A percentile compares a stretch with the other conserved stretches of the same genome.
Evolutionary conservation across 1,140 invertebrate genomes (phyloP).

Genomic region (Cydia pomonella): DNA sequence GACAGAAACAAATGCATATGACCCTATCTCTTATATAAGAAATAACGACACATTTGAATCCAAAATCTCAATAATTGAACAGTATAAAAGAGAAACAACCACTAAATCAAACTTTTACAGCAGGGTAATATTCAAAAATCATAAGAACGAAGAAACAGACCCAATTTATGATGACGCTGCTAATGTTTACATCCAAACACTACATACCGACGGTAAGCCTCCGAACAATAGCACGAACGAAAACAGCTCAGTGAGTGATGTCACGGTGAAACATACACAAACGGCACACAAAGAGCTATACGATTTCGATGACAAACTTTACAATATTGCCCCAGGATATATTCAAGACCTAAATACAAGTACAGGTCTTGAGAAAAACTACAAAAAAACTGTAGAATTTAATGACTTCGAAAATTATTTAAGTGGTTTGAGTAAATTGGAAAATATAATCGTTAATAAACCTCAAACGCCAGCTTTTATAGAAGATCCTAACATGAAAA

Average conservation of each 20-base stretch:
- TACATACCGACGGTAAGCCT: neutral
- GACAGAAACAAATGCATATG: neutral
- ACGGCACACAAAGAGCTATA: neutral
- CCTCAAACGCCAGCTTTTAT: neutral
- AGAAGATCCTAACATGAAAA: neutral
- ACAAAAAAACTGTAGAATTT: neutral
- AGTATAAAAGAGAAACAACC: neutral
- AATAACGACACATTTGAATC: neutral
- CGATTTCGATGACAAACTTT: neutral
- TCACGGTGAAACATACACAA: neutral
- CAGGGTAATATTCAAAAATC: neutral
- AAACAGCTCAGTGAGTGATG: neutral
- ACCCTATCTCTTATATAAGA: neutral
- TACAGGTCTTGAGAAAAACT: neutral
- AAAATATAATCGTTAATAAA: neutral
- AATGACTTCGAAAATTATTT: neutral
- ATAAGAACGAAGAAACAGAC: neutral
- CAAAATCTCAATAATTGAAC: neutral
- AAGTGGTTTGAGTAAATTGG: neutral
- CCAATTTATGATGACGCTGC: neutral
- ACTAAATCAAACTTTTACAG: neutral
- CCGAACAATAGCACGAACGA: neutral
- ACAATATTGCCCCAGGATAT: neutral
- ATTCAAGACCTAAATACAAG: neutral
- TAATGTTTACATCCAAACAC: neutral